Evolutionary conservation across 1,140 invertebrate genomes (phyloP), one percentile per base, ranked within the genome.

Genomic region (Drosophila ironensis): DNA sequence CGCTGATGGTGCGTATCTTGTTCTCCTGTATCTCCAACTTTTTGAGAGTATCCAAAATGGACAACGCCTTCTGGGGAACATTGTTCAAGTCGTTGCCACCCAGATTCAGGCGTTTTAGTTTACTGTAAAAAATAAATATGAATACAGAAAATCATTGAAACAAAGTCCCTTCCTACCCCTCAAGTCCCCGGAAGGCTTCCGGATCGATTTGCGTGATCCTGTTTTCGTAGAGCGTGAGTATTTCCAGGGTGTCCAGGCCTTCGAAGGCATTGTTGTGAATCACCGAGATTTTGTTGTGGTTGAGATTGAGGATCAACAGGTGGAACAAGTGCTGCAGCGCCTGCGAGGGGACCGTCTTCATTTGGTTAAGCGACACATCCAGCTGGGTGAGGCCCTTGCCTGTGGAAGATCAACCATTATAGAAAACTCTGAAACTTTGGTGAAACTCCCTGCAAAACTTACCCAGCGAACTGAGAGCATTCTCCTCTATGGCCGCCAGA

Each of bases 21-120:
- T 97, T 97, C 88, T 97, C 96, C 84, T 96, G 95, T 89, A 97
- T 93, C 89, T 97, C 96, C 6, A 97, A 91, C 76, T 95, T 97
- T 84, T 95, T 95, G 33, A 97, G 90, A 61, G 94, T 96, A 64
- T 95, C 93, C 56, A 97, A 90, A 19, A 94, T 93, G 1, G 93
- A 93, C 2, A 97, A 92, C 0, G 96, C 93, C 68, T 94, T 93
- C 40, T 95, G 95, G 9, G 96, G 96, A 25, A 97, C 92, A 27
- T 91, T 91, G 14, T 92, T 93, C 67, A 98, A 90, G 38, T 94
- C 93, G 88, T 97, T 97, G 30, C 95, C 96, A 41, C 96, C 96
- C 54, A 98, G 91, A 91, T 98, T 97, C 30, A 97, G 91, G 41
- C 95, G 92, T 73, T 95, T 96, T 20, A 97, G 90, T 90, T 96